Conservation (phyloP, 2,797 vertebrate species). For the Odontamblyopus rebecca region DNA sequence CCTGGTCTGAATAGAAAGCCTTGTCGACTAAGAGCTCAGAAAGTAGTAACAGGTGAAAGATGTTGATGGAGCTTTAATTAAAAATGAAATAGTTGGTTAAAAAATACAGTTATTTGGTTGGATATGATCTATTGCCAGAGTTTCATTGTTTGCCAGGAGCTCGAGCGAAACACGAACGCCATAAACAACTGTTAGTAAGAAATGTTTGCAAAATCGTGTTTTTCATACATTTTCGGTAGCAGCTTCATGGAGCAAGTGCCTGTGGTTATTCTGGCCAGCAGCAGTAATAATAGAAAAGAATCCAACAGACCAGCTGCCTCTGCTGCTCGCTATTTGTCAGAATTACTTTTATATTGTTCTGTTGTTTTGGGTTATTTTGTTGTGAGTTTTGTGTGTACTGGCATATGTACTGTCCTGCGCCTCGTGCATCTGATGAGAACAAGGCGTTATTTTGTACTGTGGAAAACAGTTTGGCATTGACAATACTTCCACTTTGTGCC, state of each 20-base stretch:
- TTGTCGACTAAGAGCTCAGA: too few species aligned
- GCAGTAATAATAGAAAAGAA: not conserved
- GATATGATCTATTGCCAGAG: not conserved
- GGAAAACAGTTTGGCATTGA: slow-evolving; percentile 1
- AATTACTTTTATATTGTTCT: not conserved
- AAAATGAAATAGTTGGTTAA: too few species aligned
- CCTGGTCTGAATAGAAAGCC: too few species aligned
- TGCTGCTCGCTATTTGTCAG: not conserved
- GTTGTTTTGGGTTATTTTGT: not conserved
- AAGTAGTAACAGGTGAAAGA: too few species aligned
- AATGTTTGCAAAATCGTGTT: not conserved
- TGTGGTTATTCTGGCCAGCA: not conserved
- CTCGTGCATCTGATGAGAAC: not conserved
- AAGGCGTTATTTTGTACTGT: not conserved
- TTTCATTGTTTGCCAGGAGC: not conserved
- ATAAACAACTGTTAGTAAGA: not conserved
- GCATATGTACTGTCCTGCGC: not conserved
- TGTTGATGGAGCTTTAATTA: too few species aligned
- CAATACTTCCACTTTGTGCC: not conserved
- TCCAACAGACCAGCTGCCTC: not conserved
- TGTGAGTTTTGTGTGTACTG: not conserved
- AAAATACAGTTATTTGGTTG: not conserved
- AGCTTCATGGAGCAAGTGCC: not conserved
- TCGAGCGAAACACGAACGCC: not conserved
- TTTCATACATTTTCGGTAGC: not conserved